Conservation (phyloP, 1,140 invertebrate species). For the Procambarus clarkii region DNA sequence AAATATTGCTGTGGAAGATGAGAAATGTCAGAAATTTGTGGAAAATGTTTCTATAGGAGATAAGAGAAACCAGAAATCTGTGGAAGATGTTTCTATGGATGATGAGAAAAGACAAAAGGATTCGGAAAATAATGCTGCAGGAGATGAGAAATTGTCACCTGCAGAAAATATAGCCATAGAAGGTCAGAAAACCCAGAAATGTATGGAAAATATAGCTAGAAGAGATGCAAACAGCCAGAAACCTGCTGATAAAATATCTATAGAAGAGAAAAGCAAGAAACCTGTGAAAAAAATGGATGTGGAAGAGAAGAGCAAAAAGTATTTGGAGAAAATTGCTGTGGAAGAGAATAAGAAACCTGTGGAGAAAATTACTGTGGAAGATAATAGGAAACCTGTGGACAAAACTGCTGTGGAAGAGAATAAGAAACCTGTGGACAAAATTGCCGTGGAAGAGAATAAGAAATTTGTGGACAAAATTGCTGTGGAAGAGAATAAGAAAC, state of each 20-base stretch:
- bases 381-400: not conserved
- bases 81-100: not conserved
- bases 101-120: not conserved
- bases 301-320: too few species aligned
- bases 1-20: not conserved
- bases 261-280: too few species aligned
- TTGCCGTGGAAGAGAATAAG: not conserved
- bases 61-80: not conserved
- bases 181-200: not conserved
- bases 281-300: too few species aligned
- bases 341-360: too few species aligned
- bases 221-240: too few species aligned
- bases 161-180: not conserved
- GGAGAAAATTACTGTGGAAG: not conserved
- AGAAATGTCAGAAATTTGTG: not conserved
- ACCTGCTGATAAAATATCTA: too few species aligned
- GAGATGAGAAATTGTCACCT: too few species aligned
- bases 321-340: too few species aligned
- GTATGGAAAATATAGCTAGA: not conserved
- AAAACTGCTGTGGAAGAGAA: not conserved
- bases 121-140: too few species aligned
- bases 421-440: not conserved
- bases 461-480: too few species aligned
- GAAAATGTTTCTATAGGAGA: not conserved
- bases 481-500: too few species aligned